These are phyloP conservation scores for Baronia brevicornis DNA, from an alignment of 2,888 invertebrate species.

Conservation along the genomic window DNA sequence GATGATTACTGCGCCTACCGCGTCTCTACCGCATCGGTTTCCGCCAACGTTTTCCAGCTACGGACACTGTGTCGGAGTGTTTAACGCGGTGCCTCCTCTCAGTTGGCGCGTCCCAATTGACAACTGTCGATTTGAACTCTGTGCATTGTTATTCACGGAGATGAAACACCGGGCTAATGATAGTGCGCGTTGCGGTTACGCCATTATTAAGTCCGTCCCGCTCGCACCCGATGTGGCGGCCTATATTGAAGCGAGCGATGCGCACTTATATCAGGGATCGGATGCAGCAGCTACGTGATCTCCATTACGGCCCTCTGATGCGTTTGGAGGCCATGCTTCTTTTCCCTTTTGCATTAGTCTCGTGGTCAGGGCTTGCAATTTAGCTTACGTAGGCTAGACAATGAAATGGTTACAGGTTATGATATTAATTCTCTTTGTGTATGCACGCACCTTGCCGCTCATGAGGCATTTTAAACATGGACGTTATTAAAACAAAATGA, in stretches of 20 bases:
- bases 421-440: conserved; percentile 4
- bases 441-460: background rate
- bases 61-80: conserved; percentile 15
- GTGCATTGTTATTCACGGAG: conserved; percentile 32
- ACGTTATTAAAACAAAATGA: too few relatives aligned
- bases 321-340: conserved; percentile 59
- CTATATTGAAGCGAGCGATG: conserved; percentile 60
- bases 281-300: conserved; percentile 58
- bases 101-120: conserved; percentile 17
- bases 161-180: conserved; percentile 64
- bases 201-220: conserved; percentile 62
- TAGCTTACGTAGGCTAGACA: conserved; percentile 25
- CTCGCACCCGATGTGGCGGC: conserved; percentile 40
- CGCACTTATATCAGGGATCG: conserved; percentile 45
- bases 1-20: conserved; percentile 43
- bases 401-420: conserved; percentile 10
- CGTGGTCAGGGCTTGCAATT: conserved; percentile 43
- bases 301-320: conserved; percentile 65
- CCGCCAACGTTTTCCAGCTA: conserved; percentile 33
- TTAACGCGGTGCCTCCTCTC: conserved; percentile 3
- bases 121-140: conserved; percentile 22
- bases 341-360: conserved; percentile 32
- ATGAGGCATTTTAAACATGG: too few relatives aligned
- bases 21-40: conserved; percentile 31
- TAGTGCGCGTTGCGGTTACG: conserved; percentile 61